Evolutionary conservation across 2,113 vertebrate genomes (phyloP).

Genomic region (Vombatus ursinus): DNA sequence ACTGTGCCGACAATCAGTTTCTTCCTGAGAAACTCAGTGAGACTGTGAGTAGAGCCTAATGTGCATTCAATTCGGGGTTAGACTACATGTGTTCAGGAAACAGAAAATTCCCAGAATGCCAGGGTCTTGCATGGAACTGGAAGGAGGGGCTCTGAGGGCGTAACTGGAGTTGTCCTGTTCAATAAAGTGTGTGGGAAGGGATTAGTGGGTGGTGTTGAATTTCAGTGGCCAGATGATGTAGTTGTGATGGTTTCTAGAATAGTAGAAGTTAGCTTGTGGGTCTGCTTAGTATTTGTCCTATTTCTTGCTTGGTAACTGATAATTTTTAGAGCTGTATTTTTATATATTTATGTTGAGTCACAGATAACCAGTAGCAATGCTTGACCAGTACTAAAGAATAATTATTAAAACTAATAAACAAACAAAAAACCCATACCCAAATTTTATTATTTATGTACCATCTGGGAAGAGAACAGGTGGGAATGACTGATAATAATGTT

Average conservation of each 20-base stretch:
- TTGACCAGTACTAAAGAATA: neutral
- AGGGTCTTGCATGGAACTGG: neutral
- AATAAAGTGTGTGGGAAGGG: neutral
- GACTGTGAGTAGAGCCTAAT: neutral
- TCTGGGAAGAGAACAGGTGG: slow-evolving; percentile 58
- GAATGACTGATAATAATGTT: slow-evolving; percentile 48
- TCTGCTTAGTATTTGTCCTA: neutral
- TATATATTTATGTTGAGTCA: neutral
- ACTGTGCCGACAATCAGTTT: rapidly evolving
- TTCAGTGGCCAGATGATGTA: neutral
- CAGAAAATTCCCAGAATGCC: neutral
- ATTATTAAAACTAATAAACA: neutral
- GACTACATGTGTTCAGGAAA: neutral
- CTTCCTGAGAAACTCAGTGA: neutral
- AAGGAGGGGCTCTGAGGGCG: neutral
- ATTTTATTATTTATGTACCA: neutral
- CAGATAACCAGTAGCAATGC: neutral
- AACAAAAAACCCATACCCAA: neutral
- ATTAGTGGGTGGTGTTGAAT: neutral
- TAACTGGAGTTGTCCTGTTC: neutral
- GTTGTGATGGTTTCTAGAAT: neutral
- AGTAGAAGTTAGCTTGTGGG: neutral
- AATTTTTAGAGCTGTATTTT: neutral
- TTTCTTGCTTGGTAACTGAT: neutral
- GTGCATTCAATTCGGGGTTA: neutral